Conservation (phyloP, 2,113 vertebrate genomes). For the Nannospalax galili region DNA sequence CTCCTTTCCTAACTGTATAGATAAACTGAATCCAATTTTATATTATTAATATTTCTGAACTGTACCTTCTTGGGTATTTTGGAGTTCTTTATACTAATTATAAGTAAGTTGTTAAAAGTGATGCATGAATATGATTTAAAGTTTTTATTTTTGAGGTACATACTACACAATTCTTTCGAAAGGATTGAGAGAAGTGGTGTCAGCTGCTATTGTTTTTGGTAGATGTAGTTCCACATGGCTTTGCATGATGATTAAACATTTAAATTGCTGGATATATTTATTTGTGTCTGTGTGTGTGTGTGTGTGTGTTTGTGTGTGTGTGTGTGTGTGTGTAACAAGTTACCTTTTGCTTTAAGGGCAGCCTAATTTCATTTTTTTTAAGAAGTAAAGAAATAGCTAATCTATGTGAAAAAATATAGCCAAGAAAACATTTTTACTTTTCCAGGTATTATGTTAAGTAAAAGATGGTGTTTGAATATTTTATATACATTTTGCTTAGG, state of each 20-base stretch:
- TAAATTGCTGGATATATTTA: conserved; percentile 73
- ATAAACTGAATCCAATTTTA: conserved; percentile 41
- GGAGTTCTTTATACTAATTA: conserved; percentile 55
- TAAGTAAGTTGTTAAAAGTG: conserved; percentile 56
- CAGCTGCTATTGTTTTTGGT: conserved; percentile 71
- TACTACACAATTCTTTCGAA: conserved; percentile 47
- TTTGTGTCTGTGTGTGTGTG: background rate
- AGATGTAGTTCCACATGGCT: conserved; percentile 81
- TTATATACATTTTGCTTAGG: conserved; percentile 54
- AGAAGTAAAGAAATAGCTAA: conserved; percentile 64
- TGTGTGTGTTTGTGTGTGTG: background rate
- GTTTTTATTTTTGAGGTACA: conserved; percentile 51
- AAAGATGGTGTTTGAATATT: conserved; percentile 65
- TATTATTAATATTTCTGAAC: conserved; percentile 45
- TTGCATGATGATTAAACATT: conserved; percentile 85
- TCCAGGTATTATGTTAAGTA: conserved; percentile 67
- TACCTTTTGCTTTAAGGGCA: conserved; percentile 79
- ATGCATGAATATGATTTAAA: conserved; percentile 53
- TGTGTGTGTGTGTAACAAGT: conserved; percentile 56
- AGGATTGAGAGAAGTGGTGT: conserved; percentile 85
- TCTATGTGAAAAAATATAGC: conserved; percentile 58
- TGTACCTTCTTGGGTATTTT: conserved; percentile 39
- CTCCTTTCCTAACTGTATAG: conserved; percentile 74
- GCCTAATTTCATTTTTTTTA: conserved; percentile 74
- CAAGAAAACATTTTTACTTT: conserved; percentile 66